Percentiles rank a stretch among this genome's conserved stretches.
phyloP scores from a whole-genome alignment of 2,888 invertebrate genomes.

The Leptura quadrifasciata region DNA sequence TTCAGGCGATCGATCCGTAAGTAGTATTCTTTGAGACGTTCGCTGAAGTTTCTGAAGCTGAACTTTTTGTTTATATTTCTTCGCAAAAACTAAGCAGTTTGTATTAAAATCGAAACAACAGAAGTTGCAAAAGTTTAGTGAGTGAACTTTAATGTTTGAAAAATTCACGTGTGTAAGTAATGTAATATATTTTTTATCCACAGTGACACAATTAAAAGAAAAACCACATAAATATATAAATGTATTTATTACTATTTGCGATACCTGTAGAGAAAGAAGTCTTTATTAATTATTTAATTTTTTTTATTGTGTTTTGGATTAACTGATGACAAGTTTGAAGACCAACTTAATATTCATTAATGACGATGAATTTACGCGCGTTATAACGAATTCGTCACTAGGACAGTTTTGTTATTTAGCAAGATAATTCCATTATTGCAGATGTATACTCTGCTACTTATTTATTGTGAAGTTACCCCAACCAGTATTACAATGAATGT shows the following conservation, averaged over 20 bases:
- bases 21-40: not conserved
- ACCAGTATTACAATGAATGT: constrained; percentile 11
- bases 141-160: too few species aligned
- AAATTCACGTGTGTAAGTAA: too few species aligned
- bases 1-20: not conserved
- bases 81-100: constrained; percentile 17
- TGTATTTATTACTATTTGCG: too few species aligned
- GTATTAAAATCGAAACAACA: constrained; percentile 24
- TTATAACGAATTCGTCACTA: not conserved
- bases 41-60: not conserved
- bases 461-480: not conserved
- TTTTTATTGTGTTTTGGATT: too few species aligned
- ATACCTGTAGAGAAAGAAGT: too few species aligned
- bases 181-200: too few species aligned
- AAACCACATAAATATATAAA: too few species aligned
- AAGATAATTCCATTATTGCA: not conserved
- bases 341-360: too few species aligned
- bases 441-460: not conserved
- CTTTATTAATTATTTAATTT: too few species aligned
- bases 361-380: not conserved
- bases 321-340: too few species aligned
- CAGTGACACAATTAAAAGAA: too few species aligned
- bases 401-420: not conserved
- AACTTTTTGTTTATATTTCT: not conserved
- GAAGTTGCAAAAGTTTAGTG: constrained; percentile 3